phyloP scores from a whole-genome alignment of 1,140 invertebrate species.

The Sitophilus oryzae region DNA sequence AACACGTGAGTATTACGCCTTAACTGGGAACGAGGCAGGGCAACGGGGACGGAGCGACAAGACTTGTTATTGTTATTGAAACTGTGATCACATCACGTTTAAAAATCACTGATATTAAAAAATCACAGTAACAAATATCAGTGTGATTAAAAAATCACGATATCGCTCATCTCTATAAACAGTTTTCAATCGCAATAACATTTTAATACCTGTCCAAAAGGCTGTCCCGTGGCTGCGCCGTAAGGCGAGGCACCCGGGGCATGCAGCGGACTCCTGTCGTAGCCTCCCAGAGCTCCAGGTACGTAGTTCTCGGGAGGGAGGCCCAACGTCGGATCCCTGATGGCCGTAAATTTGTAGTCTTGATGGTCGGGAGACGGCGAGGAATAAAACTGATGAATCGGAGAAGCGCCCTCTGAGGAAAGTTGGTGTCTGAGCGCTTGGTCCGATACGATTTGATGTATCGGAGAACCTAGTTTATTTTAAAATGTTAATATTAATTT shows the following conservation, averaged over 20 bases:
- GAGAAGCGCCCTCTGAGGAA: conserved; percentile 30
- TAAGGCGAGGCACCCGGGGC: conserved; percentile 23
- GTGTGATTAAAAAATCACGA: too few species aligned
- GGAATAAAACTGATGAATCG: conserved; percentile 35
- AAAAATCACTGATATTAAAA: too few species aligned
- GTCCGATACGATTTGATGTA: conserved; percentile 50
- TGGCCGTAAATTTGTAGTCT: conserved; percentile 19
- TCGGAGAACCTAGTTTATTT: conserved; percentile 70
- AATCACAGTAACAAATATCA: too few species aligned
- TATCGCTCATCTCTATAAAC: too few species aligned
- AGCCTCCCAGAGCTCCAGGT: conserved; percentile 18
- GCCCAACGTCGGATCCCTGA: conserved; percentile 28
- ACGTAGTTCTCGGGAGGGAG: conserved; percentile 29
- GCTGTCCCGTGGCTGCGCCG: conserved; percentile 26
- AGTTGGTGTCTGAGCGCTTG: conserved; percentile 30
- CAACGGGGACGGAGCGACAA: too few species aligned
- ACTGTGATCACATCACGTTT: too few species aligned
- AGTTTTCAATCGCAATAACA: background rate
- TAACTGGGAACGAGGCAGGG: too few species aligned
- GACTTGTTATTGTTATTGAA: too few species aligned
- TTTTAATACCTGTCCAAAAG: conserved; percentile 26
- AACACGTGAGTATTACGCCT: too few species aligned
- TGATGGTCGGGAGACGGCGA: conserved; percentile 15
- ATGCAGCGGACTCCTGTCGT: conserved; percentile 34
- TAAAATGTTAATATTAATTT: too few species aligned